phyloP scores from a whole-genome alignment of 2,113 vertebrate species.

The Ophiodon elongatus region DNA sequence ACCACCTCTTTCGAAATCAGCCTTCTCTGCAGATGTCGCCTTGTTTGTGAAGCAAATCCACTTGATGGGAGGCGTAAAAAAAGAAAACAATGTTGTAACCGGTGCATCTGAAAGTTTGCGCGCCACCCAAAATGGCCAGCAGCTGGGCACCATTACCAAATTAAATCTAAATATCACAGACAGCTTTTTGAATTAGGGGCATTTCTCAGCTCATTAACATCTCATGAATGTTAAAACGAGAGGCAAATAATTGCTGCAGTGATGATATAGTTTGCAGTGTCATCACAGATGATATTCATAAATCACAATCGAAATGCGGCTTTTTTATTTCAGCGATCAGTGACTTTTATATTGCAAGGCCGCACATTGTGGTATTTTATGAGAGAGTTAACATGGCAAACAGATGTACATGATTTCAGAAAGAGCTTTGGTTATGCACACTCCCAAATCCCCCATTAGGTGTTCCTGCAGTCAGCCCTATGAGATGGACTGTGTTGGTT shows the following conservation, averaged over 20 bases:
- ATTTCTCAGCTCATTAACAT: slow-evolving; percentile 76
- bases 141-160: slow-evolving; percentile 65
- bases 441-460: neutral
- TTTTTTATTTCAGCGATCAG: slow-evolving; percentile 18
- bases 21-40: neutral
- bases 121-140: slow-evolving; percentile 37
- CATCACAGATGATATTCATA: slow-evolving; percentile 45
- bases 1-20: neutral
- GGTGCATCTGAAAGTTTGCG: slow-evolving; percentile 33
- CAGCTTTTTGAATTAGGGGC: slow-evolving; percentile 64
- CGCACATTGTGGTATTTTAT: slow-evolving; percentile 20
- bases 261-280: slow-evolving; percentile 63
- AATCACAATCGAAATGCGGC: slow-evolving; percentile 28
- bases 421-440: slow-evolving; percentile 5
- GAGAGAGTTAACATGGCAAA: slow-evolving; percentile 22
- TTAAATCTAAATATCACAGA: slow-evolving; percentile 63
- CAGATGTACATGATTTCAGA: slow-evolving; percentile 20
- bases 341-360: slow-evolving; percentile 14
- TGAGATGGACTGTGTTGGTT: slow-evolving; percentile 9
- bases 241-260: slow-evolving; percentile 57
- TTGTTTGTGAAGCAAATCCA: slow-evolving; percentile 10
- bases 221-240: slow-evolving; percentile 74
- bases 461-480: neutral
- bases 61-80: neutral
- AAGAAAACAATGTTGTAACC: neutral